phyloP scores from a whole-genome alignment of 1,140 invertebrate genomes.

The Drosophila virilis region DNA sequence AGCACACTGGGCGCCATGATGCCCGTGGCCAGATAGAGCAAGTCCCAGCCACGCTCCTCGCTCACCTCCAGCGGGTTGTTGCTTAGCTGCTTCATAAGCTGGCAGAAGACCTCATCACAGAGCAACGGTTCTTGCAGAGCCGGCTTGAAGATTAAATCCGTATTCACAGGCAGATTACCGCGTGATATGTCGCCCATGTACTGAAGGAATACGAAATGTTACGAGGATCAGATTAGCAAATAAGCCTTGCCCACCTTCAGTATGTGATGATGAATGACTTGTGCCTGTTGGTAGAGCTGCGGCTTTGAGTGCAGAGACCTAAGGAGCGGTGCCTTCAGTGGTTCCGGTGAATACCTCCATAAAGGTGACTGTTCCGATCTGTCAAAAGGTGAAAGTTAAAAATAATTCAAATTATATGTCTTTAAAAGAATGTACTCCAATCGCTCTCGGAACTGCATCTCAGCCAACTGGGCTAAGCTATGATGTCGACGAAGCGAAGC shows the following conservation, averaged over 20 bases:
- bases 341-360: slow-evolving; percentile 93
- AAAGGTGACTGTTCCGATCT: slow-evolving; percentile 87
- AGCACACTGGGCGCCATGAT: slow-evolving; percentile 90
- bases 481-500: slow-evolving; percentile 88
- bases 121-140: slow-evolving; percentile 91
- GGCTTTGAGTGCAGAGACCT: slow-evolving; percentile 92
- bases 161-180: slow-evolving; percentile 88
- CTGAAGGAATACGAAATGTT: slow-evolving; percentile 18
- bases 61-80: slow-evolving; percentile 92
- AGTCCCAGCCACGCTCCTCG: slow-evolving; percentile 96
- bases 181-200: slow-evolving; percentile 97
- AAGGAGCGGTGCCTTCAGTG: slow-evolving; percentile 93
- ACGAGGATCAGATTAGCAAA: background rate
- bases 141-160: slow-evolving; percentile 94
- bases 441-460: slow-evolving; percentile 91
- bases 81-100: slow-evolving; percentile 97
- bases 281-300: slow-evolving; percentile 90
- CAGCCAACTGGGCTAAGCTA: slow-evolving; percentile 92
- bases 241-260: slow-evolving; percentile 86
- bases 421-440: slow-evolving; percentile 50
- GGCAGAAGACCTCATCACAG: slow-evolving; percentile 96
- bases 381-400: background rate
- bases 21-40: slow-evolving; percentile 96
- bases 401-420: background rate
- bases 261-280: slow-evolving; percentile 91